Conservation (phyloP, 2,888 invertebrate genomes). For the Blera fallax region DNA sequence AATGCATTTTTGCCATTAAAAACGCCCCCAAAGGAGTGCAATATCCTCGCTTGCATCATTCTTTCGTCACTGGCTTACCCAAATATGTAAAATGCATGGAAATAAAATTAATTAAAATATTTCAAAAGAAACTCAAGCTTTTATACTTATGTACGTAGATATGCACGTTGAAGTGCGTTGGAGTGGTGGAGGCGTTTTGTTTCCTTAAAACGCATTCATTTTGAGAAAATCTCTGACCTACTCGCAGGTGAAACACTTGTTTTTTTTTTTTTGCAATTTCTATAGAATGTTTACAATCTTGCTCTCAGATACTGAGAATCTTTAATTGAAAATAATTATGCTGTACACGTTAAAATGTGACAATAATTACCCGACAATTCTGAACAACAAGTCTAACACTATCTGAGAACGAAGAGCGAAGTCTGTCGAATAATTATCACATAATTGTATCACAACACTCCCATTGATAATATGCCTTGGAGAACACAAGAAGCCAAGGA, state of each 20-base stretch:
- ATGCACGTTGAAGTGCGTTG: background rate
- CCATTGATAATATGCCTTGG: constrained; percentile 37
- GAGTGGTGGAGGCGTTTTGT: background rate
- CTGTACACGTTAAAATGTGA: constrained; percentile 30
- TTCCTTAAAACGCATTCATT: background rate
- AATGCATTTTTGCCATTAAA: constrained; percentile 5
- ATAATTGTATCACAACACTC: constrained; percentile 23
- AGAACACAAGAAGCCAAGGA: background rate
- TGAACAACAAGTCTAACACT: constrained; percentile 33
- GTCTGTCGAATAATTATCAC: constrained; percentile 23
- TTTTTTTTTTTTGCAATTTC: background rate
- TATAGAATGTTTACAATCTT: background rate
- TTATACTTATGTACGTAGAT: background rate
- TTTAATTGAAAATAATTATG: constrained; percentile 47
- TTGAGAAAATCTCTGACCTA: constrained; percentile 5
- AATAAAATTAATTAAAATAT: background rate
- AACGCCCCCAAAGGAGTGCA: background rate
- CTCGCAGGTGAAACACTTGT: background rate
- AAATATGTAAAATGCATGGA: background rate
- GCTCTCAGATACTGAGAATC: constrained; percentile 1
- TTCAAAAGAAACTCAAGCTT: background rate
- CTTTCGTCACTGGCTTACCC: background rate
- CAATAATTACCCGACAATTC: constrained; percentile 45
- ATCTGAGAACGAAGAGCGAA: constrained; percentile 23
- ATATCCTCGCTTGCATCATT: background rate